These are phyloP conservation scores for Notoglanidium macrostoma DNA, from an alignment of 2,797 vertebrate genomes.

Conservation along the genomic window DNA sequence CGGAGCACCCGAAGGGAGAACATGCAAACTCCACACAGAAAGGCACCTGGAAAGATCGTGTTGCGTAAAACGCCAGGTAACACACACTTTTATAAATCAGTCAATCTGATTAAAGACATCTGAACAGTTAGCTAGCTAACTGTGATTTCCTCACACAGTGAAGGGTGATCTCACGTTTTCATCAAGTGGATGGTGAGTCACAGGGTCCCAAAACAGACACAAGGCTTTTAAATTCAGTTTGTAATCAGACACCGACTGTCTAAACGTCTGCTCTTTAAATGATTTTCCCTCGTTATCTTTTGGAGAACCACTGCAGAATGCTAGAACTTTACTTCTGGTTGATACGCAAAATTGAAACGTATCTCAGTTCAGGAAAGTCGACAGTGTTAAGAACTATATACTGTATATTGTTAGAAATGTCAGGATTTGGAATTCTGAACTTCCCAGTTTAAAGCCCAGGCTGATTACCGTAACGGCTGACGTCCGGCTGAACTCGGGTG, in stretches of 20 bases:
- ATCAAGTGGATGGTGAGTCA: no score
- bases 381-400: no score
- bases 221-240: neutral
- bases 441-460: neutral
- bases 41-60: neutral
- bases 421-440: neutral
- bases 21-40: no score
- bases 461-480: slow-evolving; percentile 79
- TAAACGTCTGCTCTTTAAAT: neutral
- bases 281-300: neutral
- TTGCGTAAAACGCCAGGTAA: neutral
- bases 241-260: neutral
- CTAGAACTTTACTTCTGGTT: neutral
- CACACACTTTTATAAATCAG: neutral
- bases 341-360: neutral
- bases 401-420: neutral
- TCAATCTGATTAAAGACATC: neutral
- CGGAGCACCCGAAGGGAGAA: no score
- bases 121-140: neutral
- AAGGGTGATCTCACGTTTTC: neutral
- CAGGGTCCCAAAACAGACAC: neutral
- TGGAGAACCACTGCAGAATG: neutral
- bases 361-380: neutral
- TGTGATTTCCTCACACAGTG: neutral
- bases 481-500: slow-evolving; percentile 81